Evolutionary conservation across 1,140 invertebrate genomes (phyloP), one percentile per base, ranked within the genome.

Genomic region (Dreissena polymorpha): DNA sequence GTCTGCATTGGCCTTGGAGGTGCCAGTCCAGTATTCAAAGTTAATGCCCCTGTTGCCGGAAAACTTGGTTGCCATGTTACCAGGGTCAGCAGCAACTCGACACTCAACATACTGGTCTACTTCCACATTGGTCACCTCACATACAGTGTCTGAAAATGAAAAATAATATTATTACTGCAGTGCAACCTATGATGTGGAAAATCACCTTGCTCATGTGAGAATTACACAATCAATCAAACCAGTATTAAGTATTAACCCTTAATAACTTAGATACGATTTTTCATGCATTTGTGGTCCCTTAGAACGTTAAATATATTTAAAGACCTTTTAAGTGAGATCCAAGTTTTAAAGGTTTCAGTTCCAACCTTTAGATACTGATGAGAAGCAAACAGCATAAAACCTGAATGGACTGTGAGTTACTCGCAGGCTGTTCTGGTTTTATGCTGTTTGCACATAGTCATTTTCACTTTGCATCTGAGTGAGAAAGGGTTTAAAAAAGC

Each of bases 11-110:
- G 23, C 27, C 21, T 83, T 73, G 10, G 6, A 23, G 10, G 25
- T 63, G n/a, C n/a, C 63, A 21, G 49, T 83, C 81, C 81, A 83
- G 65, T 83, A 83, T 57, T 83, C 81, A 25, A 76, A 83, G 53
- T 63, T 83, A 13, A 83, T 55, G 23, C 81, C 81, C 16, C 81
- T 21, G 49, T 60, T 69, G 23, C 81, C 81, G 23, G 14, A n/a
- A 64, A 70, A 83, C 27, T 69, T 27, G 12, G 65, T 49, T n/a
- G 27, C 72, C 25, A 27, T 6, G 39, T 49, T 21, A 6, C 57
- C 51, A 23, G 73, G 81, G 2, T 71, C 64, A 10, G 81, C 64
- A 10, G 72, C 65, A n/a, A 83, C 73, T 3, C 39, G 50, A 71
- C 81, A 83, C 18, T 83, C 74, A 8, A 83, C 49, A 51, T 63